Conservation (phyloP, 2,888 invertebrate species). For the Esperia sulphurella region DNA sequence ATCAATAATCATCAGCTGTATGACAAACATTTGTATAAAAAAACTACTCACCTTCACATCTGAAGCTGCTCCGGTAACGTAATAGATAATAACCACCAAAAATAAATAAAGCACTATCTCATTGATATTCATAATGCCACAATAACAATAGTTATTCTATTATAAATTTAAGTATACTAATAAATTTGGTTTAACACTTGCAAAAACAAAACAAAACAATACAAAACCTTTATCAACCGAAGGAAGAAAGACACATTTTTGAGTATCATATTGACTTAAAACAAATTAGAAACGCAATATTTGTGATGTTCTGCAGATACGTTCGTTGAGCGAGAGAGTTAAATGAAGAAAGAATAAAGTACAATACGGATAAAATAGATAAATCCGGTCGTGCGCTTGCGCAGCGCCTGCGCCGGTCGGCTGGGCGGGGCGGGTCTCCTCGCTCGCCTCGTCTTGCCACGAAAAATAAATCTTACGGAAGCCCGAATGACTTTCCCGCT, state of each 20-base stretch:
- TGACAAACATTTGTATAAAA: background rate
- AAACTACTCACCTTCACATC: slow-evolving; percentile 58
- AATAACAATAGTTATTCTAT: slow-evolving; percentile 1
- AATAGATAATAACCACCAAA: slow-evolving; percentile 53
- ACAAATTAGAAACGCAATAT: slow-evolving; percentile 21
- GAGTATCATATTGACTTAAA: slow-evolving; percentile 61
- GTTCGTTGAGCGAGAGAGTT: slow-evolving; percentile 59
- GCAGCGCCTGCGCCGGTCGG: slow-evolving; percentile 33
- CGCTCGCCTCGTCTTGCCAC: slow-evolving; percentile 39
- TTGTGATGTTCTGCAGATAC: slow-evolving; percentile 40
- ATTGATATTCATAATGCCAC: slow-evolving; percentile 60
- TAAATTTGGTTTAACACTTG: slow-evolving; percentile 34
- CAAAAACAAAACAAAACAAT: slow-evolving; percentile 50
- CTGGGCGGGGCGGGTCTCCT: slow-evolving; percentile 34
- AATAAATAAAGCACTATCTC: slow-evolving; percentile 54
- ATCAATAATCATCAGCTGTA: too few relatives aligned
- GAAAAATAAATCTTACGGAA: slow-evolving; percentile 29
- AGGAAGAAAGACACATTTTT: slow-evolving; percentile 36
- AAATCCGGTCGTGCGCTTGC: slow-evolving; percentile 43
- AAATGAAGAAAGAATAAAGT: slow-evolving; percentile 61
- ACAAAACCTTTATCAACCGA: slow-evolving; percentile 41
- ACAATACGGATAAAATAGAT: slow-evolving; percentile 51
- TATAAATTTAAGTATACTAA: background rate
- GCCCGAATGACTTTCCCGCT: too few relatives aligned
- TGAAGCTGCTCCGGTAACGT: slow-evolving; percentile 47